A percentile compares a stretch with the other conserved stretches of the same genome.
phyloP scores from a whole-genome alignment of 1,140 invertebrate genomes.

The Maniola jurtina region DNA sequence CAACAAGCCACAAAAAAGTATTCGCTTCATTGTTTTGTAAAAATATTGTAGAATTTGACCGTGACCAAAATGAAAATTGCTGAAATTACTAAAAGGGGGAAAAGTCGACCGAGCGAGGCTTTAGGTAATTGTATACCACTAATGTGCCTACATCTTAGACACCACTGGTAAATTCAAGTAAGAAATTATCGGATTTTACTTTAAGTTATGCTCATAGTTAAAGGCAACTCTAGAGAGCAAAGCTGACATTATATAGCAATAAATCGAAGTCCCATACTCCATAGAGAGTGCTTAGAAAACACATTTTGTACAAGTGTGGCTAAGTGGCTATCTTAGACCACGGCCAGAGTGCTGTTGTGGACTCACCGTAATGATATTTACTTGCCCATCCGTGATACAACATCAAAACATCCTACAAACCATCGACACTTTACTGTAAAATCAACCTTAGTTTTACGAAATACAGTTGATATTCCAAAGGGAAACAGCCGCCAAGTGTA shows the following conservation, averaged over 20 bases:
- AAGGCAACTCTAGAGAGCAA: background rate
- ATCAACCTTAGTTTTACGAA: constrained; percentile 2
- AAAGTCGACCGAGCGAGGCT: too few relatives aligned
- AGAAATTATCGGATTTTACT: too few relatives aligned
- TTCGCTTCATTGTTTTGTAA: background rate
- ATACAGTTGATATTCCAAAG: background rate
- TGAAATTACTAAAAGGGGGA: too few relatives aligned
- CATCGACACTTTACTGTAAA: background rate
- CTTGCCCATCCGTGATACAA: constrained; percentile 10
- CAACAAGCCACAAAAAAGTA: background rate
- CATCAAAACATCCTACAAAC: constrained; percentile 13
- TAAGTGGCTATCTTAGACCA: constrained; percentile 36
- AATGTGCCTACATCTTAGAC: too few relatives aligned
- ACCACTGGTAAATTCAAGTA: too few relatives aligned
- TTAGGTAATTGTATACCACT: too few relatives aligned
- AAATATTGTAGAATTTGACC: background rate
- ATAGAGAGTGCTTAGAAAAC: constrained; percentile 32
- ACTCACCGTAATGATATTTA: constrained; percentile 38
- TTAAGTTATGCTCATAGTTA: too few relatives aligned
- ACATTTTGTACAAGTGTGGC: constrained; percentile 34
- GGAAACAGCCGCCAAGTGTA: background rate
- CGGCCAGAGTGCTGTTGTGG: constrained; percentile 35
- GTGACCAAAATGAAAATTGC: background rate
- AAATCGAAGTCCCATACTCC: constrained; percentile 23
- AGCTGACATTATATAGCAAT: constrained; percentile 17